phyloP scores from a whole-genome alignment of 2,113 vertebrate species.

The Glaucidium brasilianum region DNA sequence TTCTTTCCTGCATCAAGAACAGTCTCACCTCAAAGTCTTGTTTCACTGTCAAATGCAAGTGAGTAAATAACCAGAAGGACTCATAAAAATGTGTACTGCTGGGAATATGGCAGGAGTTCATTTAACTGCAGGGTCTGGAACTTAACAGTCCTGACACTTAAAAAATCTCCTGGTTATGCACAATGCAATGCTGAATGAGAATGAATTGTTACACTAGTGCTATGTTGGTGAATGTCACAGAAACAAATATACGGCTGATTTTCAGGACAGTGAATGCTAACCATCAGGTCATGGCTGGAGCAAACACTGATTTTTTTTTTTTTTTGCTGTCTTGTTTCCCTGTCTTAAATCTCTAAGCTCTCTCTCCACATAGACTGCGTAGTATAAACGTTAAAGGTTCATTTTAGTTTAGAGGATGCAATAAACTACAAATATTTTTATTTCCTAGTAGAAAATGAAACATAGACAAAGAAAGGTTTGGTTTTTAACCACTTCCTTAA shows the following conservation, averaged over 20 bases:
- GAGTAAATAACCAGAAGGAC: not conserved
- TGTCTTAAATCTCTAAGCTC: not conserved
- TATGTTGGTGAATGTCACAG: not conserved
- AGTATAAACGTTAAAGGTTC: not conserved
- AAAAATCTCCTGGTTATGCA: not conserved
- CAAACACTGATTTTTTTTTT: not conserved
- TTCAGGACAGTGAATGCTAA: not conserved
- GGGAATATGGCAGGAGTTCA: not conserved
- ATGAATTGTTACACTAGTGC: not conserved
- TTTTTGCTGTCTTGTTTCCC: not conserved
- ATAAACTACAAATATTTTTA: not conserved
- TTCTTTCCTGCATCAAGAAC: too few relatives aligned
- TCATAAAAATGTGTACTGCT: not conserved
- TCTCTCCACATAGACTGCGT: not conserved
- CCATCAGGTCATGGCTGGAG: not conserved
- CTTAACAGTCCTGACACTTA: not conserved
- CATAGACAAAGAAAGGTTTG: not conserved
- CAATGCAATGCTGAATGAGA: not conserved
- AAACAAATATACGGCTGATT: not conserved
- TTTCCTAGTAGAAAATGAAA: not conserved
- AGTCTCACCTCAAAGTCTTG: not conserved
- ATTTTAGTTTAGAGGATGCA: not conserved
- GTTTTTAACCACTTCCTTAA: not conserved
- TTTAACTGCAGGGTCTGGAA: not conserved
- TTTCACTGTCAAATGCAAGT: not conserved